A percentile compares a stretch with the other conserved stretches of the same genome.
These are phyloP conservation scores for Corynorhinus townsendii DNA, from an alignment of 2,113 vertebrate genomes.

Conservation along the genomic window DNA sequence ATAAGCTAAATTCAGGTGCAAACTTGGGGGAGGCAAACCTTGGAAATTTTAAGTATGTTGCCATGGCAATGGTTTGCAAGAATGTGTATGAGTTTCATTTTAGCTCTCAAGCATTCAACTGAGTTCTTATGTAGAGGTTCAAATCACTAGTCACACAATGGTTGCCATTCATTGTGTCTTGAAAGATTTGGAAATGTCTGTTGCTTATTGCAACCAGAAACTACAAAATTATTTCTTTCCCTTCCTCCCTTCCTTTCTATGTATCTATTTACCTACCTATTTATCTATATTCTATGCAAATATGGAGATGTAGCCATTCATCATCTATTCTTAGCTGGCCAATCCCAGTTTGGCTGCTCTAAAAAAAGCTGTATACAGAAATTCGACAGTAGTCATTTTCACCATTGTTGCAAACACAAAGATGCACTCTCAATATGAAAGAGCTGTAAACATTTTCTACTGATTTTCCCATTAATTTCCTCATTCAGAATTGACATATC, in stretches of 20 bases:
- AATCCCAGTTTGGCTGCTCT: constrained; percentile 30
- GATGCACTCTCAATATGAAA: background rate
- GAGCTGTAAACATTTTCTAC: background rate
- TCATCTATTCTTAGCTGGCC: constrained; percentile 1
- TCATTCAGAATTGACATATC: constrained; percentile 45
- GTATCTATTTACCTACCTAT: background rate
- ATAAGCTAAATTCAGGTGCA: constrained; percentile 76
- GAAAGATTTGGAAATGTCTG: constrained; percentile 67
- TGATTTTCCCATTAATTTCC: constrained; percentile 63
- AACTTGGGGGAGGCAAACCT: constrained; percentile 74
- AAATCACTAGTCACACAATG: constrained; percentile 65
- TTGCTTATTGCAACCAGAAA: constrained; percentile 55
- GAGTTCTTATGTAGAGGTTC: constrained; percentile 62
- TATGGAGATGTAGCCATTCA: background rate
- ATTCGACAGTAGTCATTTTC: constrained; percentile 49
- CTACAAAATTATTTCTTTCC: background rate
- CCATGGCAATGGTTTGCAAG: constrained; percentile 79
- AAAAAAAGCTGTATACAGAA: constrained; percentile 32
- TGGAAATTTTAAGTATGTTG: constrained; percentile 77
- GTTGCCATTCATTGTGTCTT: constrained; percentile 52
- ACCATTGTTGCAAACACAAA: constrained; percentile 26
- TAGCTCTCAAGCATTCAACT: constrained; percentile 60
- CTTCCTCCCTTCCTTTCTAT: no score
- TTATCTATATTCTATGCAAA: background rate
- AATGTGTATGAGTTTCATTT: constrained; percentile 60